Evolutionary conservation across 2,113 vertebrate species (phyloP).

Genomic region (Sceloporus undulatus): DNA sequence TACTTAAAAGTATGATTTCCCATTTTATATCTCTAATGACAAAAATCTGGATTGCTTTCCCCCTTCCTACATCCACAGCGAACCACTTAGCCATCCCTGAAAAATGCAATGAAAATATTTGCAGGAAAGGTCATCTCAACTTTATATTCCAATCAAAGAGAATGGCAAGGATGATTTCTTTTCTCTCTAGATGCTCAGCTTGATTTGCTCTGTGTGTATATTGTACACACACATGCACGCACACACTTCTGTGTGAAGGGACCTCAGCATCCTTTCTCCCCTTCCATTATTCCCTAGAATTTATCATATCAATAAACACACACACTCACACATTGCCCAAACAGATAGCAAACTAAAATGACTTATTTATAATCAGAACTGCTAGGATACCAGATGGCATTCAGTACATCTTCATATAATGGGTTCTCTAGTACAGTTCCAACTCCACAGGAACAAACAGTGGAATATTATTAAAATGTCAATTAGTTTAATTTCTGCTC

Average conservation of each 20-base stretch:
- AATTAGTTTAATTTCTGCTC: conserved; percentile 84
- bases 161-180: conserved; percentile 42
- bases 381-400: conserved; percentile 79
- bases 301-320: conserved; percentile 67
- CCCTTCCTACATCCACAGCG: not conserved
- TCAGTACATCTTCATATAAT: conserved; percentile 77
- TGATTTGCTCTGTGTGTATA: conserved; percentile 38
- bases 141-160: conserved; percentile 34
- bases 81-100: not conserved
- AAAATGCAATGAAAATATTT: conserved; percentile 26
- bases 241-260: conserved; percentile 40
- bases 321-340: conserved; percentile 56
- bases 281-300: conserved; percentile 56
- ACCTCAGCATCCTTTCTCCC: conserved; percentile 17
- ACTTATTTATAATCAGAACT: conserved; percentile 82
- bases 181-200: conserved; percentile 47
- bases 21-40: not conserved
- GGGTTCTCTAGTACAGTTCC: conserved; percentile 69
- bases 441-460: conserved; percentile 80
- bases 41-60: not conserved
- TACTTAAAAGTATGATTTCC: not conserved
- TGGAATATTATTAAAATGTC: conserved; percentile 85
- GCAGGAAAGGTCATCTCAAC: conserved; percentile 2
- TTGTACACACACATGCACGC: not conserved
- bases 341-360: conserved; percentile 76